These are phyloP conservation scores for Platygyra sinensis DNA, from an alignment of 64 coral and sea anemone species.

Conservation along the genomic window DNA sequence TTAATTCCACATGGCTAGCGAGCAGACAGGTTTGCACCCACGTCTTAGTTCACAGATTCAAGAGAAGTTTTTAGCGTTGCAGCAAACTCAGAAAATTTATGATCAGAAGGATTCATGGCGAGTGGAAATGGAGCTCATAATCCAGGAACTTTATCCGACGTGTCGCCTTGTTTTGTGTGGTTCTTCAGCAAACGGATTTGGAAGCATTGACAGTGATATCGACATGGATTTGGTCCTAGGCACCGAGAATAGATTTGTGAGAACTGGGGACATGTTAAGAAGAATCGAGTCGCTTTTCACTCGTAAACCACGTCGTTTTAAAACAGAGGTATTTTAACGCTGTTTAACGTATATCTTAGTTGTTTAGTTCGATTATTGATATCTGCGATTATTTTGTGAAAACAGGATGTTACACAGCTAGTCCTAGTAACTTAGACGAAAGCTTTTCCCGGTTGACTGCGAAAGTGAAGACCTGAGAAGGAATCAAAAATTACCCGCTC, in stretches of 20 bases:
- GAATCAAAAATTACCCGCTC: too few relatives aligned
- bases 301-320: conserved; percentile 12
- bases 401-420: too few relatives aligned
- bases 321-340: conserved; percentile 22
- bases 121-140: conserved; percentile 4
- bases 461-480: too few relatives aligned
- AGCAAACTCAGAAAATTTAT: conserved; percentile 29
- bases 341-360: neutral
- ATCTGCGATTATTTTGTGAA: neutral
- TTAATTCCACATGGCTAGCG: neutral
- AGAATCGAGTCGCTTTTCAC: conserved; percentile 29
- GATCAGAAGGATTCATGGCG: conserved; percentile 29
- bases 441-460: too few relatives aligned
- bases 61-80: neutral
- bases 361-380: neutral
- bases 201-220: conserved; percentile 27
- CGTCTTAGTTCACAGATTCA: neutral
- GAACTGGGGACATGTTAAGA: neutral
- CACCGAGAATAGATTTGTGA: neutral
- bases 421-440: too few relatives aligned
- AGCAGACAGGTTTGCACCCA: neutral
- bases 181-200: conserved; percentile 26
- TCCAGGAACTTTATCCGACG: neutral
- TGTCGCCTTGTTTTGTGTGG: conserved; percentile 33
- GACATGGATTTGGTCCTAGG: conserved; percentile 22